Conservation (phyloP, 2,113 vertebrate genomes). For the Chlamydotis undulata region DNA sequence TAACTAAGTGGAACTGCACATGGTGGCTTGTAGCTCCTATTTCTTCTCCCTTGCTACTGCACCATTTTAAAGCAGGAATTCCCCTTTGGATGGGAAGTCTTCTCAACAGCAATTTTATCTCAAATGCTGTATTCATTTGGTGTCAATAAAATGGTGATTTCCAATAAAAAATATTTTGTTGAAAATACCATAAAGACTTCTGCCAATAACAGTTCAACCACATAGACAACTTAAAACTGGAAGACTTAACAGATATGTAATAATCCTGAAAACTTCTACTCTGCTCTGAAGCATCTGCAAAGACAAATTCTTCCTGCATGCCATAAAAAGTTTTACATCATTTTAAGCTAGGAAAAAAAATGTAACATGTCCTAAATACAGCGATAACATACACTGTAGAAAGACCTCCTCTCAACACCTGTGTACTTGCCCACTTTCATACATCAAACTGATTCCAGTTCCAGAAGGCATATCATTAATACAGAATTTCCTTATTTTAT, state of each 20-base stretch:
- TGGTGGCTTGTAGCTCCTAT: neutral
- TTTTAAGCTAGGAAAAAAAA: neutral
- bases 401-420: neutral
- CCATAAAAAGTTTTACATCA: neutral
- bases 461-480: neutral
- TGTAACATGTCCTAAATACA: neutral
- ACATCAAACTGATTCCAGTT: neutral
- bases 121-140: neutral
- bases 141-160: neutral
- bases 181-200: neutral
- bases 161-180: neutral
- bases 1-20: neutral
- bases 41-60: neutral
- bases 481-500: neutral
- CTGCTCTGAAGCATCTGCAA: neutral
- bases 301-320: neutral
- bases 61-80: neutral
- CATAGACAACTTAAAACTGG: neutral
- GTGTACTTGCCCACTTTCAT: neutral
- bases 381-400: neutral
- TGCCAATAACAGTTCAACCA: neutral
- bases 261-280: neutral
- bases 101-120: neutral
- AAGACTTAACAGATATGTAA: neutral
- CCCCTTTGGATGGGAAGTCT: neutral